Evolutionary conservation across 2,888 invertebrate species (phyloP).

Genomic region (Caenorhabditis angaria): DNA sequence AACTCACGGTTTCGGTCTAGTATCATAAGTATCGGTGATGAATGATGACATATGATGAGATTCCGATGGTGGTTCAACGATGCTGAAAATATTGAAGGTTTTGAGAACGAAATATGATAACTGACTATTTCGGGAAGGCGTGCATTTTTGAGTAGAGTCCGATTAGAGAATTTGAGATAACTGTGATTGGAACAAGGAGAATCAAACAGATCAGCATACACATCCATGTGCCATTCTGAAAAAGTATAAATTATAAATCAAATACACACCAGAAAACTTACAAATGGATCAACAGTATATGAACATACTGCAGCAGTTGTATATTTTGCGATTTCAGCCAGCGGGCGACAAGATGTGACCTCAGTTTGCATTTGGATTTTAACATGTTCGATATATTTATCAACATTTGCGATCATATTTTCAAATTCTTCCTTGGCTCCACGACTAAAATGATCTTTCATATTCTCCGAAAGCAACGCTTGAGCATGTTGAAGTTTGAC

Average conservation of each 20-base stretch:
- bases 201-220: constrained; percentile 74
- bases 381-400: constrained; percentile 55
- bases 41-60: constrained; percentile 63
- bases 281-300: constrained; percentile 65
- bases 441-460: constrained; percentile 53
- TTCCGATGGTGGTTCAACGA: constrained; percentile 61
- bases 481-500: constrained; percentile 62
- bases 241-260: constrained; percentile 3
- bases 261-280: constrained; percentile 26
- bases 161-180: constrained; percentile 73
- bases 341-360: constrained; percentile 66
- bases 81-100: constrained; percentile 42
- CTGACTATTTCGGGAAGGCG: constrained; percentile 69
- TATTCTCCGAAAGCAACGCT: constrained; percentile 56
- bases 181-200: constrained; percentile 73
- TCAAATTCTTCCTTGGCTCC: constrained; percentile 58
- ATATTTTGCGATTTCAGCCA: constrained; percentile 54
- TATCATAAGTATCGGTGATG: constrained; percentile 66
- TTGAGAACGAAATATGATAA: constrained; percentile 3
- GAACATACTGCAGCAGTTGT: constrained; percentile 63
- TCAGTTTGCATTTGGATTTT: constrained; percentile 57
- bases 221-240: constrained; percentile 75
- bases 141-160: constrained; percentile 73
- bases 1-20: constrained; percentile 59
- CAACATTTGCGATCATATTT: constrained; percentile 44